Evolutionary conservation across 2,113 vertebrate genomes (phyloP).

Genomic region (Microtus oregoni): DNA sequence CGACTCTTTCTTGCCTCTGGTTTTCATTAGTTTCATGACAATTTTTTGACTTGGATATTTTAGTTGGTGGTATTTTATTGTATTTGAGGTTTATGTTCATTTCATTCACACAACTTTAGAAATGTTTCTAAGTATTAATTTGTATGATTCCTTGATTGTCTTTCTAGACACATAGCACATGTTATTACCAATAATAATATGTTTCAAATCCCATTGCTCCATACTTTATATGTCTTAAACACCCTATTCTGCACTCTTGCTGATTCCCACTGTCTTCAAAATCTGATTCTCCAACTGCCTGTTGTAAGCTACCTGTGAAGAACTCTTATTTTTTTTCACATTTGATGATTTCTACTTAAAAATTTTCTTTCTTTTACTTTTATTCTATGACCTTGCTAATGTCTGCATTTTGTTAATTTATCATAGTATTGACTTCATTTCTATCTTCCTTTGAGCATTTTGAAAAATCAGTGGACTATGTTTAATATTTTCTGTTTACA

Average conservation of each 20-base stretch:
- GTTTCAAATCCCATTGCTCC: background rate
- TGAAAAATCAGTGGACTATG: background rate
- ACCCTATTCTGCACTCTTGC: too few relatives aligned
- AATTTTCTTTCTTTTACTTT: background rate
- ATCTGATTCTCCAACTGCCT: background rate
- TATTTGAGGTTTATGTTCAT: background rate
- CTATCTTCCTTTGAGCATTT: background rate
- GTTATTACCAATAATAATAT: background rate
- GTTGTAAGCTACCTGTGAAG: background rate
- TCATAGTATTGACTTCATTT: background rate
- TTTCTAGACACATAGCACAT: background rate
- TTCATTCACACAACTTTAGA: background rate
- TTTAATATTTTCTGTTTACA: background rate
- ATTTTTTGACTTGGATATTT: background rate
- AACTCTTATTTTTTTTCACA: background rate
- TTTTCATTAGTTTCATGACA: background rate
- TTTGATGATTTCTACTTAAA: background rate
- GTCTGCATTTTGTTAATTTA: background rate
- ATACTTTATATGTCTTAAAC: background rate
- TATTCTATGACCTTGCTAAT: background rate
- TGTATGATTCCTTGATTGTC: background rate
- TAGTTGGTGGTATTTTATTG: background rate
- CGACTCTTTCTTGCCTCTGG: background rate
- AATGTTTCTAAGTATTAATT: background rate
- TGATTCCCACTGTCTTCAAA: background rate